phyloP scores from a whole-genome alignment of 23 tunicate species.

The Botrylloides violaceus region DNA sequence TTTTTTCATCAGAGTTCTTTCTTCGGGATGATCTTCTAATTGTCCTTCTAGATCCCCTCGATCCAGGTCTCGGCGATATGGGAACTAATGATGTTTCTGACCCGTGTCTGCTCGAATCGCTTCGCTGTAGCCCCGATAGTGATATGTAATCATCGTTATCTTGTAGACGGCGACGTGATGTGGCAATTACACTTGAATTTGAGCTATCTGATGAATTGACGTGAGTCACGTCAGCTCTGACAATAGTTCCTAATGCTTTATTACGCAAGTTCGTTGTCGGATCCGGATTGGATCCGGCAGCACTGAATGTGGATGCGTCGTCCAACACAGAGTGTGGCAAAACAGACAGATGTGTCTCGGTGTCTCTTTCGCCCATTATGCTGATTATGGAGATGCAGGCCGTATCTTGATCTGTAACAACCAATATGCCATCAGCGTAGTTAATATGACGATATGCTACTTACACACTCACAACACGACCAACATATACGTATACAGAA shows the following conservation, averaged over 20 bases:
- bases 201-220: not conserved
- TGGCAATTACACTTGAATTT: not conserved
- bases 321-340: not conserved
- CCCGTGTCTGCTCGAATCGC: not conserved
- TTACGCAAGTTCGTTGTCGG: not conserved
- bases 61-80: slow-evolving; percentile 12
- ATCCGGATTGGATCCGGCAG: not conserved
- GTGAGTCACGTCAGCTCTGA: not conserved
- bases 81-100: not conserved
- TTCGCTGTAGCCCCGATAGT: too few species aligned
- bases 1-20: not conserved
- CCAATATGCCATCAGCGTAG: too few species aligned
- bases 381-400: too few species aligned
- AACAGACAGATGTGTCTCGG: too few species aligned
- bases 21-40: not conserved
- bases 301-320: not conserved
- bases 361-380: too few species aligned
- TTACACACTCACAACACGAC: too few species aligned
- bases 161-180: not conserved
- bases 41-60: slow-evolving; percentile 12
- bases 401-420: too few species aligned
- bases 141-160: not conserved
- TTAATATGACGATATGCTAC: too few species aligned
- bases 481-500: too few species aligned
- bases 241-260: not conserved